Base-by-base conservation (phyloP, 1,140 invertebrate genomes). In the Drosophila tristis region DNA sequence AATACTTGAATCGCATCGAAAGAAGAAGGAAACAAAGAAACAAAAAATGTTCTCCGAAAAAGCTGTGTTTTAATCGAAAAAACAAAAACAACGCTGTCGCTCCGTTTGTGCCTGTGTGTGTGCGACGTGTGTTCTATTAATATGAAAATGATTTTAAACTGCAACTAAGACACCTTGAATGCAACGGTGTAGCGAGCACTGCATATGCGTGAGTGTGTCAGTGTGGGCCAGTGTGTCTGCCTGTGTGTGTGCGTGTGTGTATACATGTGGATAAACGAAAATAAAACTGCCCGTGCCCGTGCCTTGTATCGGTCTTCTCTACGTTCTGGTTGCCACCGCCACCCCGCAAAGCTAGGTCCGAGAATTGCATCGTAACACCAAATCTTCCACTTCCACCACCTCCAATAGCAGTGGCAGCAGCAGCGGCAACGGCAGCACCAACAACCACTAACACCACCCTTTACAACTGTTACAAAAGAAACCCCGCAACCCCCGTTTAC, bases 191-290 rank as follows among this genome's bases (percentile, higher is more conserved):
- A 57, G 63, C 35, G 63, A 42, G 63, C 47, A 60, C 42, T 58
- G 56, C 13, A 44, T 48, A 5, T 53, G 61, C 61, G 53, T 11
- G n/a, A 63, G 61, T 63, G 61, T 16, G 61, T 63, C 25, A 16
- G 56, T 44, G 48, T 16, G 47, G 13, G 57, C 44, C 50, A 48
- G 65, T 45, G 60, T 43, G 43, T 45, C 48, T 53, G 48, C 20
- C 47, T 26, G 23, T 60, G 48, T 42, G 44, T 26, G 29, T 4
- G 45, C 51, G 68, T 53, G 47, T 74, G 48, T 58, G 49, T 65
- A 74, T 74, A 45, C 72, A 75, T 74, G 71, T 74, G 71, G 72
- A 74, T 66, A 58, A 74, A 74, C 71, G 71, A 75, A 74, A 74
- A 74, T 74, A 74, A 74, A 74, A 75, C 71, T 49, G 61, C 54